These are phyloP conservation scores for Prionace glauca DNA, from an alignment of 2,797 vertebrate genomes.

Conservation along the genomic window DNA sequence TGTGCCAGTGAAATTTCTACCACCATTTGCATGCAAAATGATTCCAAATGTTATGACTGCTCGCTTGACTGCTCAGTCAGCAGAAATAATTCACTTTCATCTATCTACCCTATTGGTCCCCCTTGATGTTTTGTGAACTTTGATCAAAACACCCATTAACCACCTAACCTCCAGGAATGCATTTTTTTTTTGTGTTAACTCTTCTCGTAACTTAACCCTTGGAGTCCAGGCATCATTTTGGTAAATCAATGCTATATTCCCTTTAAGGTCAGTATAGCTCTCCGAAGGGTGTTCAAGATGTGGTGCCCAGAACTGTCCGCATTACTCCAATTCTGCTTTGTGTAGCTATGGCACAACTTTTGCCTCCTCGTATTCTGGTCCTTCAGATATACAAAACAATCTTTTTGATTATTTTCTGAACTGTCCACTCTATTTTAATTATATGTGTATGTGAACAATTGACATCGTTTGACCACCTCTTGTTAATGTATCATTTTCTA, in stretches of 20 bases:
- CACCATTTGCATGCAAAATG: not conserved
- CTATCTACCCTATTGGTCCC: not conserved
- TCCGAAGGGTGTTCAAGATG: not conserved
- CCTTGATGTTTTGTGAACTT: not conserved
- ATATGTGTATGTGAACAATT: not conserved
- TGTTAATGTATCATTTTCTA: not conserved
- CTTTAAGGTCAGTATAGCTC: not conserved
- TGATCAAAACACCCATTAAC: not conserved
- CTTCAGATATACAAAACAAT: not conserved
- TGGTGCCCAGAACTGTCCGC: not conserved
- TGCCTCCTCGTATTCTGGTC: not conserved
- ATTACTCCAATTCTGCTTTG: not conserved
- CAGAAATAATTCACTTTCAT: not conserved
- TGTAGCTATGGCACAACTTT: not conserved
- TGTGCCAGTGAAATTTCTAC: not conserved
- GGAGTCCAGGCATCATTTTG: not conserved
- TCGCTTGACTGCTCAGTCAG: not conserved
- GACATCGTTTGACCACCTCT: not conserved
- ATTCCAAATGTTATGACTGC: not conserved
- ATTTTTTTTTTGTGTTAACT: not conserved
- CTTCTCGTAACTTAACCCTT: not conserved
- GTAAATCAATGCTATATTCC: not conserved
- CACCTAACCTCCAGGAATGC: not conserved
- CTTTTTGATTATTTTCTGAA: not conserved
- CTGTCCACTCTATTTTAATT: not conserved